Base-by-base conservation (phyloP, 2,797 vertebrate species). In the Bufotes viridis region DNA sequence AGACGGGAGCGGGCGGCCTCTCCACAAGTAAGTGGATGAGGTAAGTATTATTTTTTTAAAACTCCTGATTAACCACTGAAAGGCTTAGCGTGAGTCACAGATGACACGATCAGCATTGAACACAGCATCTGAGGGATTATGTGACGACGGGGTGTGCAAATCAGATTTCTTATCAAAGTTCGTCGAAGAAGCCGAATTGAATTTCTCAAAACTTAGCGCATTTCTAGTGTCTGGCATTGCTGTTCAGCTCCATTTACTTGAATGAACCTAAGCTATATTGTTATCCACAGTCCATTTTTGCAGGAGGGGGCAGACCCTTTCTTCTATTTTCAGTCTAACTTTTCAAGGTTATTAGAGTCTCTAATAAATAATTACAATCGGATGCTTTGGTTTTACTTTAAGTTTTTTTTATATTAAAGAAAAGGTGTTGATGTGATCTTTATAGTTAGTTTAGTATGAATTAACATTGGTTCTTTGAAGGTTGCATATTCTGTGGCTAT, bases 401-500 rank as follows among this genome's bases (percentile, higher is more conserved):
- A 53, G 9, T 53, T 7, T 51, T 17, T 12, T 49, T n/a, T n/a
- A 51, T 76, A 53, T 53, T 51, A 13, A 18, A 76, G 55, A 78
- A 78, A 15, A n/a, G 6, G 3, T 49, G 29, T n/a, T 51, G 14
- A 53, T 51, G 20, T 51, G 49, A 76, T 53, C 74, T 76, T 76
- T 76, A 76, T 53, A 49, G 11, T 76, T 79, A 79, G 42, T 65
- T 65, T 60, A 49, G 34, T 10, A 24, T 24, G 8, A 51, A 67
- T 81, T 42, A 24, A 15, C 61, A n/a, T 65, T 51, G 60, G 34
- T 34, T 18, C 55, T 80, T 80, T 61, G 57, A 78, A 14, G 42
- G 51, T 51, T 51, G 13, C 12, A 42, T 29, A 78, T 85, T 85
- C 74, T 26, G n/a, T 67, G 60, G 22, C 61, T 14, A 81, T 85